Percentiles rank a stretch among this genome's conserved stretches.
Evolutionary conservation across 2,888 invertebrate genomes (phyloP).

Genomic region (Lithophane socia): DNA sequence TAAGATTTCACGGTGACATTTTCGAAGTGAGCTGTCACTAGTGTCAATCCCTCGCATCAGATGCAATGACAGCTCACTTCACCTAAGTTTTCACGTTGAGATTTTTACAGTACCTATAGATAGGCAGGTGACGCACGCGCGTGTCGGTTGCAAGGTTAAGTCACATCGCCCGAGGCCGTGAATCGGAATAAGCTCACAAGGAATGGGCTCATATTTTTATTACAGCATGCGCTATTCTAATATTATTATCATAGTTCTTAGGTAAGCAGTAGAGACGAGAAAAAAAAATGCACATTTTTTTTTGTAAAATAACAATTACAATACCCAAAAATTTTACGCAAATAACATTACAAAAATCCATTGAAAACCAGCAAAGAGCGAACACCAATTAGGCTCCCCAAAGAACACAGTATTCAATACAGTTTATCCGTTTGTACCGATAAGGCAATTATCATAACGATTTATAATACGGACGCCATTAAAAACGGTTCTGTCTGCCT

Average conservation of each 20-base stretch:
- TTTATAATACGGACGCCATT: conserved; percentile 71
- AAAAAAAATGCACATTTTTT: neutral
- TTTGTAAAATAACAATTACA: neutral
- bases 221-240: neutral
- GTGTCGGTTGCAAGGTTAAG: too few relatives aligned
- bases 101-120: too few relatives aligned
- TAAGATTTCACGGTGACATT: too few relatives aligned
- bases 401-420: conserved; percentile 68
- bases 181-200: too few relatives aligned
- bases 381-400: conserved; percentile 53
- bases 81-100: too few relatives aligned
- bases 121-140: too few relatives aligned
- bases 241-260: neutral
- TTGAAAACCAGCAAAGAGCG: conserved; percentile 30
- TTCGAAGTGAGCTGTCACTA: too few relatives aligned
- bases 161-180: too few relatives aligned
- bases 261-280: neutral
- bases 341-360: conserved; percentile 22
- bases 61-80: too few relatives aligned
- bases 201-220: neutral
- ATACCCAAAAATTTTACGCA: neutral
- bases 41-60: too few relatives aligned
- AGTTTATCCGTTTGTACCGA: conserved; percentile 67
- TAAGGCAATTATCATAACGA: conserved; percentile 76
- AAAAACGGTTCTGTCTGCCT: conserved; percentile 50